A percentile compares a stretch with the other conserved stretches of the same genome.
phyloP scores from a whole-genome alignment of 2,797 vertebrate genomes.

The Sitta carolinensis region DNA sequence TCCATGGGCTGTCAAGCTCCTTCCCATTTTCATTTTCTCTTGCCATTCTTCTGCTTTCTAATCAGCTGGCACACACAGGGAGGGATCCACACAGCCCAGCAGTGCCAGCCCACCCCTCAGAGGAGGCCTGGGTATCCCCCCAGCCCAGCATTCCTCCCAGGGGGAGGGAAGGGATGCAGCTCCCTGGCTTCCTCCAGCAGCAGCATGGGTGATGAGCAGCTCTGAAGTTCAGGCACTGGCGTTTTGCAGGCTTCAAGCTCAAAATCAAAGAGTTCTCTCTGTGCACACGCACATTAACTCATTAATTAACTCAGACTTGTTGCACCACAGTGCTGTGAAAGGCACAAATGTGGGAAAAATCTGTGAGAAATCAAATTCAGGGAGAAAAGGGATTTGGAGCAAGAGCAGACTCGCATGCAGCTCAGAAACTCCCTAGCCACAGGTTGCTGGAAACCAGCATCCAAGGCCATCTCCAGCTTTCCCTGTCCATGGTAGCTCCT shows the following conservation, averaged over 20 bases:
- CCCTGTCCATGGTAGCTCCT: not conserved
- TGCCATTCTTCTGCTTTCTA: slow-evolving; percentile 75
- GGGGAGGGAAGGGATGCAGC: not conserved
- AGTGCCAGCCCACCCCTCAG: not conserved
- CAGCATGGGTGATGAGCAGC: accelerated
- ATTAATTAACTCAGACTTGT: not conserved
- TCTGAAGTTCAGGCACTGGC: not conserved
- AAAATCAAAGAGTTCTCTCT: not conserved
- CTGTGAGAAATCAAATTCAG: not conserved
- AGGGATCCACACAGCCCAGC: slow-evolving; percentile 28
- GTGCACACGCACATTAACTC: accelerated
- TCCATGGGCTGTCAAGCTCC: slow-evolving; percentile 78
- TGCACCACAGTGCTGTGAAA: not conserved
- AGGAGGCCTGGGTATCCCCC: not conserved
- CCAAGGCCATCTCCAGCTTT: not conserved
- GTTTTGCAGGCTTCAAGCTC: not conserved
- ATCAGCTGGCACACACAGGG: slow-evolving; percentile 61
- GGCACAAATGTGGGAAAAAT: not conserved
- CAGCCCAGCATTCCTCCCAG: not conserved
- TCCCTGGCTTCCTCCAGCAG: not conserved
- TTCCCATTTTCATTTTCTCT: slow-evolving; percentile 77
- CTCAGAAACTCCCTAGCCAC: not conserved
- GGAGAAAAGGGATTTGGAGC: not conserved
- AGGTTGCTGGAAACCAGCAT: not conserved
- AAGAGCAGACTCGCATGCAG: not conserved